Conservation (phyloP, 1,140 invertebrate genomes). For the Atta cephalotes region DNA sequence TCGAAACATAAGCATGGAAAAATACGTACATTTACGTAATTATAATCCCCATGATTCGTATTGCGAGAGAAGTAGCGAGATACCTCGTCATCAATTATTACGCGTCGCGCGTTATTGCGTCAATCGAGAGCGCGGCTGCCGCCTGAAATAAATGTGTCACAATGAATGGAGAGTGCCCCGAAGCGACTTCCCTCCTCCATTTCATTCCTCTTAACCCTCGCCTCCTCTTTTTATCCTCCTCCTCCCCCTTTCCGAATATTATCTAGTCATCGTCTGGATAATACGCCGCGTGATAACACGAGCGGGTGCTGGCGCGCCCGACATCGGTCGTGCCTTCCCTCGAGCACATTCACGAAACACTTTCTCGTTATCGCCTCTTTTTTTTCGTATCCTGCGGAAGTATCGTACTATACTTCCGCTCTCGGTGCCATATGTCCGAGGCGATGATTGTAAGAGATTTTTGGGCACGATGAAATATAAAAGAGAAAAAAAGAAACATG, state of each 20-base stretch:
- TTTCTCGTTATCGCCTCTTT: slow-evolving; percentile 33
- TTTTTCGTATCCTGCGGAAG: slow-evolving; percentile 52
- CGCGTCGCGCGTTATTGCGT: slow-evolving; percentile 20
- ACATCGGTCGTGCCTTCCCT: slow-evolving; percentile 1
- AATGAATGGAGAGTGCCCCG: slow-evolving; percentile 31
- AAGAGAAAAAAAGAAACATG: neutral
- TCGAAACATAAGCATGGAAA: neutral
- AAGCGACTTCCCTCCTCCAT: slow-evolving; percentile 14
- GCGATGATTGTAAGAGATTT: slow-evolving; percentile 28
- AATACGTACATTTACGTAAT: slow-evolving; percentile 12
- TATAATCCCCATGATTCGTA: neutral
- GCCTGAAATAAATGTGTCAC: slow-evolving; percentile 49
- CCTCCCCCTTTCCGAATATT: slow-evolving; percentile 17
- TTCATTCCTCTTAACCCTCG: neutral
- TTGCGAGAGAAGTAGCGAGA: neutral
- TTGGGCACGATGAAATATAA: slow-evolving; percentile 11
- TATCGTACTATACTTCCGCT: slow-evolving; percentile 48
- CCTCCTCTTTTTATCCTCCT: neutral
- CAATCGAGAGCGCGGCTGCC: slow-evolving; percentile 15
- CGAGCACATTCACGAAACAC: neutral
- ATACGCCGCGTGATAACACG: slow-evolving; percentile 37
- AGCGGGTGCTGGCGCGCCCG: neutral
- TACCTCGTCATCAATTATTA: neutral
- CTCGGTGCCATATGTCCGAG: slow-evolving; percentile 39
- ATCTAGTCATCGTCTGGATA: slow-evolving; percentile 68